phyloP scores from a whole-genome alignment of 2,888 invertebrate genomes.

The Monochamus alternatus region DNA sequence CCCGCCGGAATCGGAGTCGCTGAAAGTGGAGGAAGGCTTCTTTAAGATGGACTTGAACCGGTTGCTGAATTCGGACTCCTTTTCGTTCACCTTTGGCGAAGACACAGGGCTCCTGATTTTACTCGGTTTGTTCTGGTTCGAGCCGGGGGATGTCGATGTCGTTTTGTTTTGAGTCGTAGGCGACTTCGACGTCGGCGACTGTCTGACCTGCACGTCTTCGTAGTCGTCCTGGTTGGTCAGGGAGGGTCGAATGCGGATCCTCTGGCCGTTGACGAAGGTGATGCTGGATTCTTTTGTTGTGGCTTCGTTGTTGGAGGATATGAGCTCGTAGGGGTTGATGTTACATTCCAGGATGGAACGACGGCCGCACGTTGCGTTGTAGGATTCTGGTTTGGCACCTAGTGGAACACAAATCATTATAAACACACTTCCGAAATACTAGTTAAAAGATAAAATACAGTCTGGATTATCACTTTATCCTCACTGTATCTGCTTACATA shows the following conservation, averaged over 20 bases:
- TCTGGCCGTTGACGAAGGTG: conserved; percentile 66
- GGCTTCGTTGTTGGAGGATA: conserved; percentile 72
- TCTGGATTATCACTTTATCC: no score
- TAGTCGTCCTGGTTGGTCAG: conserved; percentile 60
- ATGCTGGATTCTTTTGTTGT: conserved; percentile 59
- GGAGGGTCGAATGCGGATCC: conserved; percentile 69
- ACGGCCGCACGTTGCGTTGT: conserved; percentile 66
- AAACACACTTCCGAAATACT: no score
- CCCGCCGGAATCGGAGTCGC: conserved; percentile 65
- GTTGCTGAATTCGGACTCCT: conserved; percentile 59
- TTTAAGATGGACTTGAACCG: conserved; percentile 74
- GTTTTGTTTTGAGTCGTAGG: neutral
- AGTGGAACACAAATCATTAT: neutral
- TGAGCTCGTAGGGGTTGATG: conserved; percentile 88
- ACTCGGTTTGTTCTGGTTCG: conserved; percentile 21
- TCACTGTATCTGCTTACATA: no score
- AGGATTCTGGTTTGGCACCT: conserved; percentile 50
- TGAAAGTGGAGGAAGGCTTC: conserved; percentile 70
- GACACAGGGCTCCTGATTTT: conserved; percentile 41
- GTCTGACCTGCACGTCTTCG: conserved; percentile 62
- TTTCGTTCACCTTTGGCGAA: conserved; percentile 57
- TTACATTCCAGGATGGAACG: conserved; percentile 88
- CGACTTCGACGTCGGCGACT: neutral
- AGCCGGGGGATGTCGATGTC: conserved; percentile 60
- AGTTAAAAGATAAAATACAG: no score